Evolutionary conservation across 1,140 invertebrate species (phyloP).

Genomic region (Latrodectus geometricus): DNA sequence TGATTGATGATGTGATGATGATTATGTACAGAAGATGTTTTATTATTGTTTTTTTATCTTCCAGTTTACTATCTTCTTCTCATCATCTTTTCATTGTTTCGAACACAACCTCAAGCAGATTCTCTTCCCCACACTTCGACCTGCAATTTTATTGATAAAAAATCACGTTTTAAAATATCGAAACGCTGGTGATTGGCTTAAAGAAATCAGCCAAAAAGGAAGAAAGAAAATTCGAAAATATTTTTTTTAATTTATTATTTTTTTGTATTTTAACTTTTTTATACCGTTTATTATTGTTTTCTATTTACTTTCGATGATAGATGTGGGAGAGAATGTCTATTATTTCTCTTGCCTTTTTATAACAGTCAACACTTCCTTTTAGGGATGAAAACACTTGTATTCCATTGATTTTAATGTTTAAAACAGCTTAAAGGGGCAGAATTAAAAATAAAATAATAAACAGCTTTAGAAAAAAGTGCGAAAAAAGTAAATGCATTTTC

Average conservation of each 20-base stretch:
- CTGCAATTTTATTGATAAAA: neutral
- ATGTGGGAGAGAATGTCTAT: constrained; percentile 23
- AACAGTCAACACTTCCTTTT: constrained; percentile 10
- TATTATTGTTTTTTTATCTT: constrained; percentile 10
- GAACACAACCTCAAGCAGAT: constrained; percentile 1
- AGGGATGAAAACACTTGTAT: constrained; percentile 8
- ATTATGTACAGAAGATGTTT: constrained; percentile 35
- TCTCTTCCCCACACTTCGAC: neutral
- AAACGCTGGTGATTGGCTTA: neutral
- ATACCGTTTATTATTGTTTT: neutral
- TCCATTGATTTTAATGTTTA: neutral
- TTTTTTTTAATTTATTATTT: neutral
- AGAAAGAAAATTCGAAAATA: neutral
- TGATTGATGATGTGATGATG: constrained; percentile 57
- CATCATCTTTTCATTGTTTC: constrained; percentile 21
- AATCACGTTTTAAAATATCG: neutral
- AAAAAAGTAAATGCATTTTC: constrained; percentile 41
- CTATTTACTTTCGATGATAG: neutral
- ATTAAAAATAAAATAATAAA: neutral
- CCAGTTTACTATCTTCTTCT: too few species aligned
- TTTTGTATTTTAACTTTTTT: neutral
- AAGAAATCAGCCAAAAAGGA: constrained; percentile 12
- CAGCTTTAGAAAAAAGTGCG: neutral
- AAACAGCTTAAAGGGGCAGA: neutral
- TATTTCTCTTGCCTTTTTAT: constrained; percentile 21